A percentile compares a stretch with the other conserved stretches of the same genome.
Evolutionary conservation across 2,888 invertebrate genomes (phyloP).

Genomic region (Ophraella communa): DNA sequence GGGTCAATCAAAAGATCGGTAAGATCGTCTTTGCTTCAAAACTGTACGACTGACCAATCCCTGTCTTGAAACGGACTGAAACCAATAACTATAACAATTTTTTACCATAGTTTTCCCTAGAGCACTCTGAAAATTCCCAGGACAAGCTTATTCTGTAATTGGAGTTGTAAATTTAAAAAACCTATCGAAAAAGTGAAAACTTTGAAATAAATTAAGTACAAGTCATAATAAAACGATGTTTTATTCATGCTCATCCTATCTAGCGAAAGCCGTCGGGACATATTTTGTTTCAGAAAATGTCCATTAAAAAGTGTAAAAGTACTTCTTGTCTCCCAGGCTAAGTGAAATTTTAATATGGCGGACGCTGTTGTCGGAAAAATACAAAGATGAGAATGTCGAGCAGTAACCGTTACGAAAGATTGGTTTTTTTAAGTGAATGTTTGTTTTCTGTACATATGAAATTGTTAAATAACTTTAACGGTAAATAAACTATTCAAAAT

Average conservation of each 20-base stretch:
- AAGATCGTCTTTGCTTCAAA: background rate
- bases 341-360: slow-evolving; percentile 46
- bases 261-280: slow-evolving; percentile 39
- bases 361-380: slow-evolving; percentile 32
- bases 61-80: background rate
- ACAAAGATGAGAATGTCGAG: background rate
- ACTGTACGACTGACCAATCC: background rate
- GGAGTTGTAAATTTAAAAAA: slow-evolving; percentile 20
- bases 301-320: slow-evolving; percentile 43
- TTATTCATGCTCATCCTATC: slow-evolving; percentile 39
- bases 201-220: slow-evolving; percentile 32
- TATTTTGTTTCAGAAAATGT: slow-evolving; percentile 45
- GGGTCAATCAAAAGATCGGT: too few species aligned
- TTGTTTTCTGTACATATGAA: too few species aligned
- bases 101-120: background rate
- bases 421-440: background rate
- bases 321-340: slow-evolving; percentile 39
- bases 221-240: slow-evolving; percentile 33
- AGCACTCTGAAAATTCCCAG: background rate
- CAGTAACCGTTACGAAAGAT: background rate
- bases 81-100: background rate
- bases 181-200: slow-evolving; percentile 24
- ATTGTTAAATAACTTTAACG: too few species aligned
- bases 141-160: background rate
- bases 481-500: too few species aligned